Evolutionary conservation across 2,888 invertebrate species (phyloP), one percentile per base, ranked within the genome.

Genomic region (Parnassius apollo): DNA sequence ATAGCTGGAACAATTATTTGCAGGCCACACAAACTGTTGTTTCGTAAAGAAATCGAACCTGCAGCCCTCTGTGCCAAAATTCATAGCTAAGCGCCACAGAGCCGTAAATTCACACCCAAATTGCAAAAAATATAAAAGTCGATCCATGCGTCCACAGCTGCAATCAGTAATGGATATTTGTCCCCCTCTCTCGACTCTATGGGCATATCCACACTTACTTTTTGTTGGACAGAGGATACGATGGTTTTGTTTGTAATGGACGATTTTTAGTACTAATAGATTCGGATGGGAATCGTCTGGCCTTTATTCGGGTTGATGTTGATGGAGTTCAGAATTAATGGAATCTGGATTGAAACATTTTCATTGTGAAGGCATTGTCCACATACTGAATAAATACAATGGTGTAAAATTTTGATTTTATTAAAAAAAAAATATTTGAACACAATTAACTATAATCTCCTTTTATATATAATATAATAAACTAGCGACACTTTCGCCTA

Each of bases 201-300:
- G 58, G 46, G 9, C 42, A 18, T 22, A 18, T 57, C 62, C 48
- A 42, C 45, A 9, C 42, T 52, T 57, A 57, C 57, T 52, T 62
- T 57, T 62, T 57, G 42, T 35, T 4, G 54, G 9, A 18, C 42
- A 42, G 12, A 48, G 51, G 50, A 1, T 13, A 22, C 7, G 3
- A 46, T 63, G 70, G 66, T 75, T 80, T 82, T 82, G 73, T 76
- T 80, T 75, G 49, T 48, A 22, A 49, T 11, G 78, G 74, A 68
- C 75, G 74, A 79, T 79, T 79, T 81, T 78, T 71, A 71, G 71
- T 70, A 72, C 77, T 82, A 80, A 81, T 81, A 77, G 75, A 74
- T 76, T 75, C 71, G 69, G 67, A 69, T 66, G 70, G 67, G 61
- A 59, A 22, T 50, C 60, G 48, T 51, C 51, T 42, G 57, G 59